Conservation (phyloP, 2,888 invertebrate genomes). For the Brenthis daphne region DNA sequence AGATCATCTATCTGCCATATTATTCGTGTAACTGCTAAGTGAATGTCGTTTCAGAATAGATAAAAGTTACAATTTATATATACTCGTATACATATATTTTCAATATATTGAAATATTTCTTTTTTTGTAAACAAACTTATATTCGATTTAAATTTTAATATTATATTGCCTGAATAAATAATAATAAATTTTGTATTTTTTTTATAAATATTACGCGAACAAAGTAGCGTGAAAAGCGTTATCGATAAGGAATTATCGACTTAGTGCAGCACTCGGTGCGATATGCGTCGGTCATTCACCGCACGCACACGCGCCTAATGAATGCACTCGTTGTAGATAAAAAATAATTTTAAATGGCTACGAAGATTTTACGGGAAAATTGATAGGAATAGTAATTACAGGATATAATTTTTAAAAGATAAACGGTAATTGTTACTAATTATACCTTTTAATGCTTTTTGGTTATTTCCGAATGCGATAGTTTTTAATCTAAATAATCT, state of each 20-base stretch:
- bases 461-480: no score
- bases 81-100: no score
- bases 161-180: not conserved
- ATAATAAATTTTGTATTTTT: no score
- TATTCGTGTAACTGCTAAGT: no score
- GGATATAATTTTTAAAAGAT: conserved; percentile 6
- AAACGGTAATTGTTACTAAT: no score
- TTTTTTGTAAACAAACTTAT: no score
- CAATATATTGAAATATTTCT: no score
- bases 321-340: conserved; percentile 56
- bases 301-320: conserved; percentile 53
- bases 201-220: not conserved
- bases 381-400: conserved; percentile 21
- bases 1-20: no score
- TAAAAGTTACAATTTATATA: no score
- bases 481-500: no score
- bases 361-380: conserved; percentile 25
- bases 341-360: conserved; percentile 40
- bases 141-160: not conserved
- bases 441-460: no score
- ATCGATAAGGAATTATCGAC: conserved; percentile 48
- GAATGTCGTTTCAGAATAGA: no score
- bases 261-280: conserved; percentile 56
- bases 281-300: conserved; percentile 68
- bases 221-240: conserved; percentile 4